Base-by-base conservation (phyloP, 2,888 invertebrate genomes). In the Nipponacmea schrenckii region DNA sequence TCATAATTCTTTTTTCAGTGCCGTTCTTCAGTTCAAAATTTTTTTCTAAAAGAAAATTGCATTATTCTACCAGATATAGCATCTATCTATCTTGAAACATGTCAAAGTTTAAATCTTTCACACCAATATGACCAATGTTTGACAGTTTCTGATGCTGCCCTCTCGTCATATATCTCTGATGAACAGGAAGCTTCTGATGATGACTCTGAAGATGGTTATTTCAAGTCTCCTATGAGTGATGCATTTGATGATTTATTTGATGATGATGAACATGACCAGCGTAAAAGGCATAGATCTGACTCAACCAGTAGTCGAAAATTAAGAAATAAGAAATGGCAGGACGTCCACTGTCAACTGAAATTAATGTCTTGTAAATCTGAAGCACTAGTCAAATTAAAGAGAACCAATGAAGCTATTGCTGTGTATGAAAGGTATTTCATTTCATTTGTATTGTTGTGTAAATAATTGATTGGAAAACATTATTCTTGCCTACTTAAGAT, bases 341-440 rank as follows among this genome's bases (percentile, higher is more conserved):
- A 71, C 44, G 46, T 67, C 24, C n/a, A 27, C 45, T 48, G 69
- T 67, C 27, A 70, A 56, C 31, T 27, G 68, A 71, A 39, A 68
- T 71, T 62, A 76, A 79, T 69, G 71, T 73, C 15, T 46, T 77
- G 14, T 70, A 81, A 80, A 70, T 77, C 80, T 39, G 75, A 78
- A 27, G 77, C 77, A 20, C 73, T 79, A 20, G 67, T 74, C n/a
- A 73, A 73, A 31, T 69, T 77, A 46, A 78, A 75, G 44, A 76
- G 79, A 39, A 64, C 71, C n/a, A 64, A 74, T 31, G 64, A 68
- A 31, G 79, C 79, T 45, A 56, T 78, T n/a, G 20, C 17, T 50
- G 50, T 24, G 5, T 67, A 56, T n/a, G 56, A 67, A 12, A 67
- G 67, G 67, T 67, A n/a, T 39, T 20, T 64, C n/a, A n/a, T n/a